These are phyloP conservation scores for Coreoperca whiteheadi DNA, from an alignment of 2,113 vertebrate genomes.

Conservation along the genomic window DNA sequence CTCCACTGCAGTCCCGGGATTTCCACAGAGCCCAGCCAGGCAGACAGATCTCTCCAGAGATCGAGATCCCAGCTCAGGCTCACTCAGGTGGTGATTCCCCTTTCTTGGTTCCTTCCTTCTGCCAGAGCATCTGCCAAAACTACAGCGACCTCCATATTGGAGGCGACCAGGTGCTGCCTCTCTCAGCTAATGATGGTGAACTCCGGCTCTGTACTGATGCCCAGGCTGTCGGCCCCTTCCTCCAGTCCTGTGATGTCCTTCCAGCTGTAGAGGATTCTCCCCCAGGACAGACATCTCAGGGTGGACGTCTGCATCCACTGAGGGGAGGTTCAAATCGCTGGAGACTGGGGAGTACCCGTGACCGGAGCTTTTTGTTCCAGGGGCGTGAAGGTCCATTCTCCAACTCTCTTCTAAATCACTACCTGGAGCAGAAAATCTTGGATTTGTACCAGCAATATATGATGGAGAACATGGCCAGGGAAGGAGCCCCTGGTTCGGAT, in stretches of 20 bases:
- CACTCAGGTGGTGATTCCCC: constrained; percentile 79
- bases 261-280: constrained; percentile 82
- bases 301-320: constrained; percentile 42
- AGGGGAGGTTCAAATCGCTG: constrained; percentile 87
- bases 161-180: constrained; percentile 92
- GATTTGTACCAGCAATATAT: constrained; percentile 95
- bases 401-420: constrained; percentile 92
- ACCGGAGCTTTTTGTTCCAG: constrained; percentile 87
- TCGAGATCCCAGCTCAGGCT: constrained; percentile 76
- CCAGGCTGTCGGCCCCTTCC: constrained; percentile 86
- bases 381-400: constrained; percentile 89
- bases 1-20: constrained; percentile 48
- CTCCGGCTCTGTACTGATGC: constrained; percentile 81
- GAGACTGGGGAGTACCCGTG: constrained; percentile 85
- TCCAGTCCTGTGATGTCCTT: constrained; percentile 92
- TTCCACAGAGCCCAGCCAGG: not conserved
- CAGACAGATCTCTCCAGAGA: constrained; percentile 77
- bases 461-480: constrained; percentile 88
- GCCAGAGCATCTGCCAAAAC: constrained; percentile 95
- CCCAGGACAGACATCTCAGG: constrained; percentile 33
- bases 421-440: constrained; percentile 93
- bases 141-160: constrained; percentile 96
- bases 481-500: constrained; percentile 45
- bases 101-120: constrained; percentile 93
- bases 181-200: constrained; percentile 83